Base-by-base conservation (phyloP, 2,113 vertebrate genomes). In the Hippocampus mohnikei region DNA sequence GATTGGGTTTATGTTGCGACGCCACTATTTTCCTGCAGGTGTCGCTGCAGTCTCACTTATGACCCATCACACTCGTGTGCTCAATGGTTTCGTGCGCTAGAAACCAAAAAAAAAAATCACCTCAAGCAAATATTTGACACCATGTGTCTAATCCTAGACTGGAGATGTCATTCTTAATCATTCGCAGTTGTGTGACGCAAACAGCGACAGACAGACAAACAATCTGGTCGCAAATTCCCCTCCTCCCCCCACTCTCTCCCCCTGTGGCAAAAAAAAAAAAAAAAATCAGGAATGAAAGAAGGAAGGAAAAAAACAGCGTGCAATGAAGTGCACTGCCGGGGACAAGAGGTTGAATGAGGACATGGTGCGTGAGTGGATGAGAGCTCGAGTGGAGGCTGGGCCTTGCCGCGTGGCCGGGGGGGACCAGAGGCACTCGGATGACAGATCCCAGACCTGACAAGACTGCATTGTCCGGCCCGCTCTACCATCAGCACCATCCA, bases 301-400 rank as follows among this genome's bases (percentile, higher is more conserved):
- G 9, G 25, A 25, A 25, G 41, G 9, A 42, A 55, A 10, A 37
- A 60, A 64, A 76, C 70, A 48, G 61, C 75, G 78, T 69, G 76
- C 75, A 86, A 76, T 69, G 66, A 79, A 71, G 73, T 74, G 79
- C 52, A 77, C 62, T 78, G 77, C 56, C 52, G 67, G 78, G 70
- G 82, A 84, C 80, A 79, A 33, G 78, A 82, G 86, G 87, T 81
- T 86, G 81, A 20, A 66, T 60, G 64, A 90, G 89, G 86, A 89
- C 87, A 85, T 55, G 73, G 18, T 60, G 58, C 75, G 67, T 56
- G 78, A 84, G 82, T 76, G 84, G 79, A 81, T 77, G 67, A 74
- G 77, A 11, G 42, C 72, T 44, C 41, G 73, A 66, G 83, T 56
- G 20, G 73, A 75, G 64, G 74, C 73, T 48, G 72, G 65, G 72